Evolutionary conservation across 2,888 invertebrate genomes (phyloP), one percentile per base, ranked within the genome.

Genomic region (Dorcus parallelipipedus): DNA sequence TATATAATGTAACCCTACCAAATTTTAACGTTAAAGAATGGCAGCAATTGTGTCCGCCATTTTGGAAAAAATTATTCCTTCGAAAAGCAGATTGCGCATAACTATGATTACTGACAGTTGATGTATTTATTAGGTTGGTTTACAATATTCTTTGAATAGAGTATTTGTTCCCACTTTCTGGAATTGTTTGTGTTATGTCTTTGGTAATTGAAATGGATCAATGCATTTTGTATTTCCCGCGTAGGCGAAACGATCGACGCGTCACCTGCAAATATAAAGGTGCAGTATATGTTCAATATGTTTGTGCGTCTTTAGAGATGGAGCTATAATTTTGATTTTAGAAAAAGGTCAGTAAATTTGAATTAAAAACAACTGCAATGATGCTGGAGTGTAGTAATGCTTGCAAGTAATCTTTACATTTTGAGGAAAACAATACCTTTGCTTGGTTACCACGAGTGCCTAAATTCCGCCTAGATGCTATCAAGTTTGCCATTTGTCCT

Each of bases 261-360:
- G 67, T 61, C 69, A 70, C 68, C 69, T 67, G 62, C 61, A 50
- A 62, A 63, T 62, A 67, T 63, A 66, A 66, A 66, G 68, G 58
- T 54, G 61, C 62, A 70, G 62, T 64, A 67, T 53, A 62, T 61
- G 64, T 72, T 71, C 72, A 71, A 72, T 74, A 74, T 74, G 77
- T 76, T 74, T 72, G 69, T 71, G 71, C 69, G 73, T 74, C 73
- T 73, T 71, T 68, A 74, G 72, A 78, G 78, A 78, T 78, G 78
- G 78, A 77, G 78, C 78, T 75, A 73, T 73, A 73, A 77, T 76
- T 77, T 77, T 76, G 69, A 68, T 71, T 72, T 70, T 62, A 63
- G 62, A 72, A 76, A 73, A 75, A 77, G 75, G 77, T 77, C 71
- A 75, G 77, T 76, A 73, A 73, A 71, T 76, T 77, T 73, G 71